These are phyloP conservation scores for Cephus runcator DNA, from an alignment of 2,888 invertebrate species.

Conservation along the genomic window DNA sequence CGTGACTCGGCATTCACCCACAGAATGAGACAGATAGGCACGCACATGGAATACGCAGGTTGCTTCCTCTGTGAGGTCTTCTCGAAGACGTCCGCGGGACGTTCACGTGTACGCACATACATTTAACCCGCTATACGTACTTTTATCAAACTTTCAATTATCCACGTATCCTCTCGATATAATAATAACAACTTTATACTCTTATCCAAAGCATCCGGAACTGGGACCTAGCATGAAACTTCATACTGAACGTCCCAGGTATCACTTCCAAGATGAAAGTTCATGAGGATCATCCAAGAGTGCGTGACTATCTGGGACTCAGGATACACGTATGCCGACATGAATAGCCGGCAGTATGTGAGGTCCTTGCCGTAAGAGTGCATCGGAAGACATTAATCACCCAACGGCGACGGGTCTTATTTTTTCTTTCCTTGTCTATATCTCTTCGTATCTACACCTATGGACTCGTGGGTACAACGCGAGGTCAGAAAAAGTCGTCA, in stretches of 20 bases:
- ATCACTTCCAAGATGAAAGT: background rate
- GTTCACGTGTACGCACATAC: background rate
- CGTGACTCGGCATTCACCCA: conserved; percentile 29
- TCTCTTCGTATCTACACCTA: conserved; percentile 5
- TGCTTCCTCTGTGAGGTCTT: conserved; percentile 16
- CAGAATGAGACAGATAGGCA: background rate
- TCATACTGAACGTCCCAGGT: background rate
- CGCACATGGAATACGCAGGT: conserved; percentile 8
- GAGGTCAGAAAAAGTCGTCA: background rate
- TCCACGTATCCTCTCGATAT: background rate
- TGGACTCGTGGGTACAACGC: background rate
- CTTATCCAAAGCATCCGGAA: background rate
- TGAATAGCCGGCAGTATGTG: conserved; percentile 47
- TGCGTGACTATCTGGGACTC: background rate
- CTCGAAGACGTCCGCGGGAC: background rate
- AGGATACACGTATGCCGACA: conserved; percentile 32
- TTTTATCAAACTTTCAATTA: background rate
- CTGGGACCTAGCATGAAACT: background rate
- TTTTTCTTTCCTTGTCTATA: background rate
- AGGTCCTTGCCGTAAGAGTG: conserved; percentile 28
- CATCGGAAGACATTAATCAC: conserved; percentile 52
- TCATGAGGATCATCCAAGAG: background rate
- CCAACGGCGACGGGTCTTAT: conserved; percentile 39
- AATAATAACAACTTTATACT: background rate
- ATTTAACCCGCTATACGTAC: background rate